Conservation (phyloP, 1,140 invertebrate genomes). For the Drosophila saltans region DNA sequence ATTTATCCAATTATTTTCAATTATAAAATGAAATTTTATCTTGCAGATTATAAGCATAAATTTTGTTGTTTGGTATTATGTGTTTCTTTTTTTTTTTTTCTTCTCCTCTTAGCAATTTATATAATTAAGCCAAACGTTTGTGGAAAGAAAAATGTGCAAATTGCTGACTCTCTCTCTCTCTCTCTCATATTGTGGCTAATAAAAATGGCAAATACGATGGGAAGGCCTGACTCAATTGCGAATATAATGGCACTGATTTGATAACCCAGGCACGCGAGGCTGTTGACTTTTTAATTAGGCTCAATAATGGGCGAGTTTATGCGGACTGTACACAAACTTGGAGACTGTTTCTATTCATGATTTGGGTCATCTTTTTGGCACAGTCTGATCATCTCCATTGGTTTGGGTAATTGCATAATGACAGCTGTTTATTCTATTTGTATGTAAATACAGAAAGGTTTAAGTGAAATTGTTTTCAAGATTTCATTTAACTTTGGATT, state of each 20-base stretch:
- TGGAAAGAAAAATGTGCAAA: background rate
- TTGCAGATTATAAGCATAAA: slow-evolving; percentile 9
- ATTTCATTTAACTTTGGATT: background rate
- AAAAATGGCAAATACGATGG: slow-evolving; percentile 1
- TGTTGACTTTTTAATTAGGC: slow-evolving; percentile 22
- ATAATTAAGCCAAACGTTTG: slow-evolving; percentile 5
- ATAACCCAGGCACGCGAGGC: slow-evolving; percentile 1
- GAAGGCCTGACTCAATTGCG: background rate
- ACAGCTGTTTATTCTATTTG: background rate
- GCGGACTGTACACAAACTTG: background rate
- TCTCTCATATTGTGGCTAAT: background rate
- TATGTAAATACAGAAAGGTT: too few relatives aligned
- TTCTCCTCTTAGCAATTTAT: background rate
- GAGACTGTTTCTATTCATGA: background rate
- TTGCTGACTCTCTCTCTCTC: background rate
- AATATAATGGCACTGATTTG: slow-evolving; percentile 5
- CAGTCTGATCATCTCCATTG: background rate
- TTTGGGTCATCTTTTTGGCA: background rate
- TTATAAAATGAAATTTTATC: slow-evolving; percentile 17
- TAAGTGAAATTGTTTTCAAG: too few relatives aligned
- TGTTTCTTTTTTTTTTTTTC: background rate
- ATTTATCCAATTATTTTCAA: slow-evolving; percentile 23
- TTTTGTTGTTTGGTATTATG: background rate
- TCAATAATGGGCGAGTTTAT: slow-evolving; percentile 9
- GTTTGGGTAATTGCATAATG: background rate